These are phyloP conservation scores for Cairina moschata DNA, from an alignment of 2,113 vertebrate species.

Conservation along the genomic window DNA sequence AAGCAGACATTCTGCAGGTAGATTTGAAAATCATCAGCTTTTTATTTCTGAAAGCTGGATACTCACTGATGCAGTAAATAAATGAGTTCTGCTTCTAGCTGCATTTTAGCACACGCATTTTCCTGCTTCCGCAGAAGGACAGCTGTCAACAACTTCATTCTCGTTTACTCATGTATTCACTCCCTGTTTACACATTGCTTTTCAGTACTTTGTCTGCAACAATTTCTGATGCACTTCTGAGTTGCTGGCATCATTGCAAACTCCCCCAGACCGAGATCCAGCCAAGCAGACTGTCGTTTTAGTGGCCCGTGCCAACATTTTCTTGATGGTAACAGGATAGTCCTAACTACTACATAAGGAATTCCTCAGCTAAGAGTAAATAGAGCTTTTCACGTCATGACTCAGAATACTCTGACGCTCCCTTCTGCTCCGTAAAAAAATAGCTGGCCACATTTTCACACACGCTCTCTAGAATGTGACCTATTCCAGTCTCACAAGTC, in stretches of 20 bases:
- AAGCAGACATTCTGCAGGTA: not conserved
- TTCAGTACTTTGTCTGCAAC: not conserved
- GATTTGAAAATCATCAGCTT: not conserved
- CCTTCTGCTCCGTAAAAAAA: not conserved
- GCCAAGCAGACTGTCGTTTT: slow-evolving; percentile 6
- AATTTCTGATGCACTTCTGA: slow-evolving; percentile 13
- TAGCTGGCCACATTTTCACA: not conserved
- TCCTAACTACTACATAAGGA: not conserved
- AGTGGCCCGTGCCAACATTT: not conserved
- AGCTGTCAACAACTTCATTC: slow-evolving; percentile 32
- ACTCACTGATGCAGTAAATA: not conserved
- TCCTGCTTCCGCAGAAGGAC: not conserved
- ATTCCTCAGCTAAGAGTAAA: slow-evolving; percentile 11
- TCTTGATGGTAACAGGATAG: not conserved
- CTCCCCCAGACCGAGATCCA: not conserved
- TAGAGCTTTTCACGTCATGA: not conserved
- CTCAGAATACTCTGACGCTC: not conserved
- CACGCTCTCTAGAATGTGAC: not conserved
- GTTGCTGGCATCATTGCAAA: not conserved
- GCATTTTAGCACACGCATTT: not conserved
- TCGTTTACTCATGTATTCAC: not conserved
- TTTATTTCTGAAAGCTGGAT: not conserved
- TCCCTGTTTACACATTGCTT: not conserved
- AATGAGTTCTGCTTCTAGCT: not conserved
- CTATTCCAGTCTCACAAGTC: not conserved